Conservation (phyloP, 2,797 vertebrate genomes). For the Esox masquinongy region DNA sequence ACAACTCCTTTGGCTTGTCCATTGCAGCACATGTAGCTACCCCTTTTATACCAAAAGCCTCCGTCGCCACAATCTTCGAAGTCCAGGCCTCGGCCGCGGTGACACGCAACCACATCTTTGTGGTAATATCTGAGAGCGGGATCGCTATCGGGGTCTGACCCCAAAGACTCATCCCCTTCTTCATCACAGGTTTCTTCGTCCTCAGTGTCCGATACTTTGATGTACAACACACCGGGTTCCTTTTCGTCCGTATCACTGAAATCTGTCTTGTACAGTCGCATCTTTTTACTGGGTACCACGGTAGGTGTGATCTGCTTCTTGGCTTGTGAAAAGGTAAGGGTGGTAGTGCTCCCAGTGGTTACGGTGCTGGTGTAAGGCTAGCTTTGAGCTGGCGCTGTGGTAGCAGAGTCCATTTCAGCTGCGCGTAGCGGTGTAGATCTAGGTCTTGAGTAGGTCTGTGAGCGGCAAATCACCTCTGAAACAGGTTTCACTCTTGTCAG, state of each 20-base stretch:
- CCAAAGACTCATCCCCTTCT: neutral
- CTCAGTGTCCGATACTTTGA: neutral
- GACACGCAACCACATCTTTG: neutral
- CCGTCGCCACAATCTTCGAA: neutral
- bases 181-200: neutral
- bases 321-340: too few relatives aligned
- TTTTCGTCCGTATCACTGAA: neutral
- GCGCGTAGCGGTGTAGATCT: too few relatives aligned
- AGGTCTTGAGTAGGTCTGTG: too few relatives aligned
- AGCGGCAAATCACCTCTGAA: too few relatives aligned
- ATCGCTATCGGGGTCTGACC: neutral
- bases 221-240: too few relatives aligned
- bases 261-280: neutral
- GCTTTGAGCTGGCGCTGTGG: too few relatives aligned
- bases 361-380: too few relatives aligned
- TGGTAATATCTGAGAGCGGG: neutral
- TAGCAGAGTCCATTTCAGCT: too few relatives aligned
- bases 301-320: too few relatives aligned
- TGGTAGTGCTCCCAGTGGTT: too few relatives aligned
- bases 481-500: too few relatives aligned
- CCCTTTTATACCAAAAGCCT: neutral
- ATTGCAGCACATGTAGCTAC: neutral
- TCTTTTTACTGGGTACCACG: too few relatives aligned
- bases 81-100: neutral
- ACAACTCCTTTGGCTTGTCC: neutral